Base-by-base conservation (phyloP, 2,797 vertebrate genomes). In the Sebastes trivittatus region DNA sequence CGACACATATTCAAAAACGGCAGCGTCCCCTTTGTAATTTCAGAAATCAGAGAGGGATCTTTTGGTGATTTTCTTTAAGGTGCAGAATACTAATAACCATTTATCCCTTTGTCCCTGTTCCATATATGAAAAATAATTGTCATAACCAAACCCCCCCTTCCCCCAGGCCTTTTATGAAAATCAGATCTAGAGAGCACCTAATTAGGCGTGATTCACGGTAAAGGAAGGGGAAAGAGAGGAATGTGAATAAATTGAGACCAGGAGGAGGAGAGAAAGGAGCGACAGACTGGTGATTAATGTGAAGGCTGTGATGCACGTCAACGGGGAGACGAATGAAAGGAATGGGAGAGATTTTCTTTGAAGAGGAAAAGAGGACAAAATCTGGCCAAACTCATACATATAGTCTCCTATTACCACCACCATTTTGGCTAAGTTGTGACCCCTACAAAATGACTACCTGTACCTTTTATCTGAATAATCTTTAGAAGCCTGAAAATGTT, bases 261-360 rank as follows among this genome's bases (percentile, higher is more conserved):
- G 89, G 93, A 94, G 92, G 89, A 92, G 91, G 90, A 94, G 90
- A 94, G 92, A 92, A 83, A 88, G 90, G 90, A 90, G 86, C 84
- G 95, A 95, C 95, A 95, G 94, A 93, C 90, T 92, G 90, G 92
- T 96, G 96, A 96, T 96, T 96, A 96, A 96, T 96, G 94, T 93
- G 94, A 93, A 94, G 85, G 92, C 94, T 94, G 94, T 92, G 94
- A 96, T 93, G 94, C 93, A 94, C 92, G 80, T 94, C 92, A 92
- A 88, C 79, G 70, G 65, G 76, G 87, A 93, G 88, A 94, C 90
- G 90, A 88, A 92, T 89, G 92, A 88, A 93, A 83, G 81, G 80
- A 87, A 46, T 76, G 73, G 67, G 80, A 89, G 81, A 91, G 83
- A 72, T 76, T 84, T 75, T 84, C 82, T 88, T 83, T 85, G 52